A percentile compares a stretch with the other conserved stretches of the same genome.
phyloP scores from a whole-genome alignment of 2,113 vertebrate species.

The Notothenia coriiceps region DNA sequence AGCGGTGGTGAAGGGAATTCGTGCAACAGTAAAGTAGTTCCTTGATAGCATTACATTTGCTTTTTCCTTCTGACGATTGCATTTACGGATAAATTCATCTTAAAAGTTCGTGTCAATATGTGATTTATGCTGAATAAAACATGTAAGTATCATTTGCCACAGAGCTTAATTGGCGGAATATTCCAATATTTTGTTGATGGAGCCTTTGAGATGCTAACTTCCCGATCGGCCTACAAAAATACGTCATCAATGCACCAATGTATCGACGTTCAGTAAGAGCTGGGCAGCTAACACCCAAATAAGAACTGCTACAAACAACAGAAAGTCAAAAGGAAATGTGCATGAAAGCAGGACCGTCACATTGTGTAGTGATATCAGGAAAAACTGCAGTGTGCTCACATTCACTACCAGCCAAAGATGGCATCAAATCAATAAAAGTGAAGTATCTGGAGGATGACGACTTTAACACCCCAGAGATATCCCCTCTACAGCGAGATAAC shows the following conservation, averaged over 20 bases:
- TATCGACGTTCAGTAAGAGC: not conserved
- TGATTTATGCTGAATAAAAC: not conserved
- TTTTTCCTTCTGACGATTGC: not conserved
- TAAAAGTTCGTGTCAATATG: not conserved
- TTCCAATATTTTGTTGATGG: not conserved
- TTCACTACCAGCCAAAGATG: slow-evolving; percentile 32
- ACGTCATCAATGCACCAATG: no score
- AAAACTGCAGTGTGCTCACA: not conserved
- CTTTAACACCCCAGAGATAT: slow-evolving; percentile 53
- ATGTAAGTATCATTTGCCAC: not conserved
- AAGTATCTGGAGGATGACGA: slow-evolving; percentile 54
- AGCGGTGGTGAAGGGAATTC: not conserved
- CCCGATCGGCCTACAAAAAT: no score
- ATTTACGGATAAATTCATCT: not conserved
- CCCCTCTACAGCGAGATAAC: slow-evolving; percentile 46
- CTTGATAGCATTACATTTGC: not conserved
- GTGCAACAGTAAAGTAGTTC: not conserved
- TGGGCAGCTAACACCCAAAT: not conserved
- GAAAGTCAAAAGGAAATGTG: not conserved
- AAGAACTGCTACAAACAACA: not conserved
- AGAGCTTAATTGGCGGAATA: not conserved
- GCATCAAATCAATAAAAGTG: slow-evolving; percentile 55
- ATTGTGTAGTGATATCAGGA: slow-evolving; percentile 9
- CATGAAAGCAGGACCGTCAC: not conserved
- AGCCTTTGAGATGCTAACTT: no score